Conservation (phyloP, 1,140 invertebrate species). For the Cardiocondyla obscurior region DNA sequence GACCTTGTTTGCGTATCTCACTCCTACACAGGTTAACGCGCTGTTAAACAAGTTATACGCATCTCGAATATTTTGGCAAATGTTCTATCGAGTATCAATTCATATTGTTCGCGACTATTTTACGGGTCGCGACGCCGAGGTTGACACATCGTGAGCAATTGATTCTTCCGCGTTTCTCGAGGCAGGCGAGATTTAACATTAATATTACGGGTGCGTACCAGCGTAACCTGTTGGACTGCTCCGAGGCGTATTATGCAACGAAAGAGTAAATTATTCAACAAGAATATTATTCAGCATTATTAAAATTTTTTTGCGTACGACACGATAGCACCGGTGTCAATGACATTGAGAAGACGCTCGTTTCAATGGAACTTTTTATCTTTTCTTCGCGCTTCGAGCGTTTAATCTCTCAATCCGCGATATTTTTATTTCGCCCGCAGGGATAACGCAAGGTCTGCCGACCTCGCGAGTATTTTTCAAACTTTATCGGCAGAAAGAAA, state of each 20-base stretch:
- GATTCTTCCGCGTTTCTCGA: constrained; percentile 12
- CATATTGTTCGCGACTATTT: no score
- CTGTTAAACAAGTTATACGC: no score
- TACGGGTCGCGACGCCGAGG: background rate
- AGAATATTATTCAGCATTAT: constrained; percentile 11
- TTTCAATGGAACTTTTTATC: background rate
- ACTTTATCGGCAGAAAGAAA: background rate
- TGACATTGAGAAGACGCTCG: background rate
- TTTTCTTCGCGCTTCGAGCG: background rate
- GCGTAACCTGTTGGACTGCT: constrained; percentile 31
- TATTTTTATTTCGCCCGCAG: background rate
- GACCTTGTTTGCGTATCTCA: no score
- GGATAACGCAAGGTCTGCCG: background rate
- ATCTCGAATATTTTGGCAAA: no score
- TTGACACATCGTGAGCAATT: background rate
- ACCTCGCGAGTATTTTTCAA: background rate
- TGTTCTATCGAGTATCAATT: no score
- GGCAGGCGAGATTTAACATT: background rate
- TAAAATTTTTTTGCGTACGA: background rate
- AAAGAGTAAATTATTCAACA: background rate
- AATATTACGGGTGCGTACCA: background rate
- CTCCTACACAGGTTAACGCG: no score
- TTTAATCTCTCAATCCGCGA: background rate
- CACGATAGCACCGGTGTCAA: background rate
- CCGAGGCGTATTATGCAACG: constrained; percentile 19